Evolutionary conservation across 2,113 vertebrate genomes (phyloP).

Genomic region (Stictonetta naevosa): DNA sequence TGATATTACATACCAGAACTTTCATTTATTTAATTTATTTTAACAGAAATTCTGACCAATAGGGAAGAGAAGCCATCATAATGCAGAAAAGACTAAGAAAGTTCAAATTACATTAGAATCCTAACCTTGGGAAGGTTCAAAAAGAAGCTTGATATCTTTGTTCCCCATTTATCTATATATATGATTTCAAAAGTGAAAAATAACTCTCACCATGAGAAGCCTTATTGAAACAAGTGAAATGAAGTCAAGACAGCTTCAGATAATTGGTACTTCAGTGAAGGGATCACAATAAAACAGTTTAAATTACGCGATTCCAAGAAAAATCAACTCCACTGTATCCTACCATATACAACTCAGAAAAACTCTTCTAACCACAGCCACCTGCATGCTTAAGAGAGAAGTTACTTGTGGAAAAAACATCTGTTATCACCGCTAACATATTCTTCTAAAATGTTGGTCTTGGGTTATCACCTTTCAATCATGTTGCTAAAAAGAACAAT

Average conservation of each 20-base stretch:
- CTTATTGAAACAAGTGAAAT: background rate
- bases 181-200: background rate
- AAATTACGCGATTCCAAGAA: background rate
- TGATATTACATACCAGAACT: background rate
- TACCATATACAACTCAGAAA: background rate
- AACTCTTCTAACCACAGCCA: background rate
- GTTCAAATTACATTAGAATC: background rate
- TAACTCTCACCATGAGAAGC: background rate
- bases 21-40: too few species aligned
- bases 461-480: slow-evolving; percentile 61
- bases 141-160: background rate
- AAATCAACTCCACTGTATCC: background rate
- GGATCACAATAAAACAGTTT: background rate
- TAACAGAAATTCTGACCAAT: background rate
- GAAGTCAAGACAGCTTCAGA: background rate
- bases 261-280: background rate
- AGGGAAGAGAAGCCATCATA: background rate
- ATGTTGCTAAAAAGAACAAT: slow-evolving; percentile 51
- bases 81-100: background rate
- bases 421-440: slow-evolving; percentile 40
- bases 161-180: background rate
- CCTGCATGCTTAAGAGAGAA: slow-evolving; percentile 36
- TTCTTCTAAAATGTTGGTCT: slow-evolving; percentile 31
- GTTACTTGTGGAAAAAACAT: slow-evolving; percentile 24
- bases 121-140: background rate